Base-by-base conservation (phyloP, 2,888 invertebrate species). In the Tryphoninae sp. region DNA sequence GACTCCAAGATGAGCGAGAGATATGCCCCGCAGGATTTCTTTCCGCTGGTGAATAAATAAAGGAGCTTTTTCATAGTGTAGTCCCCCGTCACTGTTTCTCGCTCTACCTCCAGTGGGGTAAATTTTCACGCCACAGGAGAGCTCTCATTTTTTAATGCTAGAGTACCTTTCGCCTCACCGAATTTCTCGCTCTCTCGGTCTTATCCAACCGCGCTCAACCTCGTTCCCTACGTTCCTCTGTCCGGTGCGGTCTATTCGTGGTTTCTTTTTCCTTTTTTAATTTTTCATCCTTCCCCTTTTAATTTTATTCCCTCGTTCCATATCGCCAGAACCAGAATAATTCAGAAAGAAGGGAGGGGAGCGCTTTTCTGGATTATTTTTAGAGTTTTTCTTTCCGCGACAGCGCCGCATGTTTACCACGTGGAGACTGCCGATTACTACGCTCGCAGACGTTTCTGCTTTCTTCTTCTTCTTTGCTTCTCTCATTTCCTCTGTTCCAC, bases 81-180 rank as follows among this genome's bases (percentile, higher is more conserved):
- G 64, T 55, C 13, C 45, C 45, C 45, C 13, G 11, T 45, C 45
- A 2, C 45, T 45, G 13, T 45, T 45, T 13, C 45, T 45, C 45
- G 9, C 45, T 45, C 45, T 45, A 9, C 2, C 45, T 45, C 13
- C 9, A 45, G 13, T 3, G 13, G 23, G 23, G 42, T 9, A 73
- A 61, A 51, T 42, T 40, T 53, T 72, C 68, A 68, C 69, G 42
- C 68, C 19, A 13, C 53, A 11, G 55, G 19, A 55, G 65, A 64
- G 51, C 51, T 75, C 45, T 45, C 42, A 78, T 81, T 81, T 73
- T 33, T 67, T 71, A 78, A 81, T 75, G 61, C 78, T 61, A 61
- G 42, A 40, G 49, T 67, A 22, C 22, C 49, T 42, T 26, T 42
- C 59, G 59, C 67, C 55, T 64, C 62, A n/a, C 42, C 51, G 42